Evolutionary conservation across 30 jellyfish, hydroid and myxozoan species (phyloP).

Genomic region (Phacellophora camtschatica): DNA sequence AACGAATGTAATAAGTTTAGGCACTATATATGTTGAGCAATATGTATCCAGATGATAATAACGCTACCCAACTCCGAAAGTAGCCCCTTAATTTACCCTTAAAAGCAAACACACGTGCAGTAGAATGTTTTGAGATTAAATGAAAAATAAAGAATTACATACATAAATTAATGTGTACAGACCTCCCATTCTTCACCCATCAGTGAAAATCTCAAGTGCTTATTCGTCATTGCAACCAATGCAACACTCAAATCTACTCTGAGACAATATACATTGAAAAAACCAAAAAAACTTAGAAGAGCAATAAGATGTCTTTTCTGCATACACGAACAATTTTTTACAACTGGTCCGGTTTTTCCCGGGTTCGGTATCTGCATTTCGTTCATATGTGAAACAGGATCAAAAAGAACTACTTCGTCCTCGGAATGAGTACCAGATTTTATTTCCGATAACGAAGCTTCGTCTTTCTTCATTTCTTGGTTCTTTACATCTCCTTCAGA

Average conservation of each 20-base stretch:
- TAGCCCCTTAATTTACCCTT: too few relatives aligned
- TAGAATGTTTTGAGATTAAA: too few relatives aligned
- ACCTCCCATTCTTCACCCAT: constrained; percentile 88
- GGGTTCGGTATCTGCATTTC: constrained; percentile 34
- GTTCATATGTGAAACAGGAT: constrained; percentile 37
- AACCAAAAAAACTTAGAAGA: constrained; percentile 83
- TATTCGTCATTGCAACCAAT: constrained; percentile 94
- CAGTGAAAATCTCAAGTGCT: constrained; percentile 74
- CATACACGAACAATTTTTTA: constrained; percentile 64
- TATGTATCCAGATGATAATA: too few relatives aligned
- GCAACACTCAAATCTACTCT: constrained; percentile 95
- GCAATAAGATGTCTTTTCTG: constrained; percentile 87
- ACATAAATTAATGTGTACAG: background rate
- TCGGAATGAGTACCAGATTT: constrained; percentile 39
- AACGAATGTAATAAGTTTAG: too few relatives aligned
- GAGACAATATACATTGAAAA: constrained; percentile 88
- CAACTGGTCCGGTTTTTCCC: background rate
- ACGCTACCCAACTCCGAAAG: too few relatives aligned
- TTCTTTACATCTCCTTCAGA: background rate
- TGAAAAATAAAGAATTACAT: too few relatives aligned
- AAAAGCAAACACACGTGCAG: too few relatives aligned
- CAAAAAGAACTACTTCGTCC: constrained; percentile 34
- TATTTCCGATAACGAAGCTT: background rate
- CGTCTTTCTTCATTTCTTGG: background rate
- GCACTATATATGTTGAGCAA: too few relatives aligned